Evolutionary conservation across 2,888 invertebrate species (phyloP).

Genomic region (Aethes cnicana): DNA sequence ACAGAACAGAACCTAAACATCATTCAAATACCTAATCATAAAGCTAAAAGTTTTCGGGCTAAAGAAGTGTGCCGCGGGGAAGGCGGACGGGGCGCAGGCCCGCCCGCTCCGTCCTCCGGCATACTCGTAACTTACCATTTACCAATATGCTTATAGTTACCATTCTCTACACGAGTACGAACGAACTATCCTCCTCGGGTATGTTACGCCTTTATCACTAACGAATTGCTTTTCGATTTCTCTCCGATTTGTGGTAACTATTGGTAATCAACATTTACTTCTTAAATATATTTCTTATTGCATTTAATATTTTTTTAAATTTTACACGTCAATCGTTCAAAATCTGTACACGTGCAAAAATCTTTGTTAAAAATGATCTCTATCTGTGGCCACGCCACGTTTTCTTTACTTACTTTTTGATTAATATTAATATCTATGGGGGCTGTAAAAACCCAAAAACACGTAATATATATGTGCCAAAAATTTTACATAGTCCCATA

Average conservation of each 20-base stretch:
- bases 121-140: no score
- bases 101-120: background rate
- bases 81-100: background rate
- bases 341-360: constrained; percentile 42
- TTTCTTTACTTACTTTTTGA: constrained; percentile 38
- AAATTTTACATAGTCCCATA: constrained; percentile 67
- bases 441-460: constrained; percentile 71
- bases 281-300: constrained; percentile 47
- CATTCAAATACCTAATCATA: no score
- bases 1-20: no score
- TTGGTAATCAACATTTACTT: constrained; percentile 47
- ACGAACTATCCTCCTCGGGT: constrained; percentile 6
- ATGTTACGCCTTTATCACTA: constrained; percentile 39
- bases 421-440: constrained; percentile 46
- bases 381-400: constrained; percentile 46
- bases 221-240: constrained; percentile 45
- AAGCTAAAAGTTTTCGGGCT: background rate
- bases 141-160: no score
- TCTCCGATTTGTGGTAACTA: constrained; percentile 46
- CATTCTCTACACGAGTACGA: constrained; percentile 11
- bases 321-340: constrained; percentile 41
- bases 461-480: constrained; percentile 50
- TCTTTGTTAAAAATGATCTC: constrained; percentile 35
- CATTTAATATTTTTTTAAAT: constrained; percentile 48
- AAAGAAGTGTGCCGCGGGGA: background rate